Conservation (phyloP, 2,888 invertebrate genomes). For the Lasioglossum oenotherae region DNA sequence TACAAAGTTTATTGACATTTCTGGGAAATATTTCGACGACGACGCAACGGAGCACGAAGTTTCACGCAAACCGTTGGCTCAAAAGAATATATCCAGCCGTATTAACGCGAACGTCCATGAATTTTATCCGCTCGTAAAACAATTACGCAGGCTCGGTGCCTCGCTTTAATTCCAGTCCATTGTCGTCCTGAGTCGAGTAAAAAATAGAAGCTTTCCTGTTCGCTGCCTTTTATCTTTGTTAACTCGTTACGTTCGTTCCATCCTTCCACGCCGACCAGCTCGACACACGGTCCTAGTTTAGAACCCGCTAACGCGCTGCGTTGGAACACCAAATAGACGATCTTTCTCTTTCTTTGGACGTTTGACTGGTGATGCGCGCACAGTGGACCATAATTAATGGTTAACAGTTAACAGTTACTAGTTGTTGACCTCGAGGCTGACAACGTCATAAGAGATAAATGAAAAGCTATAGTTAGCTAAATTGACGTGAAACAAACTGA, state of each 20-base stretch:
- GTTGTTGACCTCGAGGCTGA: not conserved
- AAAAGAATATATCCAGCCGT: conserved; percentile 54
- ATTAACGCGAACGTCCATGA: conserved; percentile 54
- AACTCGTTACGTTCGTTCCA: conserved; percentile 55
- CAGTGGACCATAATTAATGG: not conserved
- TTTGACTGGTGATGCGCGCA: conserved; percentile 21
- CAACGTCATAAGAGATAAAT: not conserved
- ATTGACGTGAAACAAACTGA: not conserved
- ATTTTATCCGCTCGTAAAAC: conserved; percentile 73
- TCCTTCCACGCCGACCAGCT: conserved; percentile 7
- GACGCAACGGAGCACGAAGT: conserved; percentile 27
- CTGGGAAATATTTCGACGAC: not conserved
- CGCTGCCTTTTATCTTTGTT: conserved; percentile 67
- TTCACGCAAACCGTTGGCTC: conserved; percentile 51
- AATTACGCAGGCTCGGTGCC: conserved; percentile 67
- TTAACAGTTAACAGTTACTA: conserved; percentile 9
- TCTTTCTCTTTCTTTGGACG: not conserved
- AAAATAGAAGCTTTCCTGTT: conserved; percentile 63
- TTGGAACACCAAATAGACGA: conserved; percentile 32
- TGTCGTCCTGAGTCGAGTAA: conserved; percentile 63
- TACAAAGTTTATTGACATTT: conserved; percentile 8
- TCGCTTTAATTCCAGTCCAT: conserved; percentile 70
- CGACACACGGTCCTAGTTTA: conserved; percentile 22
- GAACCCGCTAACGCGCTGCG: not conserved
- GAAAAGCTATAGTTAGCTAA: not conserved